A percentile compares a stretch with the other conserved stretches of the same genome.
These are phyloP conservation scores for Spondyliosoma cantharus DNA, from an alignment of 2,797 vertebrate genomes.

Conservation along the genomic window DNA sequence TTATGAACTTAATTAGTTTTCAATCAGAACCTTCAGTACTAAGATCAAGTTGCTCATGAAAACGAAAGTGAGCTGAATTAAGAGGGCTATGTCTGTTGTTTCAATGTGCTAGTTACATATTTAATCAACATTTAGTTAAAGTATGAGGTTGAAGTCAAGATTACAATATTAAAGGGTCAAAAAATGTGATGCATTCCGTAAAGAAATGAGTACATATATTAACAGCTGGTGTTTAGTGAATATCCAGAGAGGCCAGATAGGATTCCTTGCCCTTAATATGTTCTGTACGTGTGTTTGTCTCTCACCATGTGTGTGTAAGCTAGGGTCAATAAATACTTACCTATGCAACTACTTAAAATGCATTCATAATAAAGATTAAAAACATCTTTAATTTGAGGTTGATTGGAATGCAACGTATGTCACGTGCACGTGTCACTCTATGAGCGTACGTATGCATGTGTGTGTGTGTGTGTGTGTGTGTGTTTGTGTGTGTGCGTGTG, in stretches of 20 bases:
- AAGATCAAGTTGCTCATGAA: too few species aligned
- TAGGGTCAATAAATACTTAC: slow-evolving; percentile 1
- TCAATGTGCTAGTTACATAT: neutral
- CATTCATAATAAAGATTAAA: neutral
- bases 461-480: neutral
- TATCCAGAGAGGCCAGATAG: neutral
- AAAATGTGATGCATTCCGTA: neutral
- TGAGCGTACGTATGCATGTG: neutral
- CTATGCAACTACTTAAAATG: neutral
- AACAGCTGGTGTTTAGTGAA: neutral
- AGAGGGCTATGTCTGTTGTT: neutral
- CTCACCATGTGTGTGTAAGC: neutral
- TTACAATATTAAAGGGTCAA: neutral
- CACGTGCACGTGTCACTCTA: neutral
- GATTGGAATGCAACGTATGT: neutral
- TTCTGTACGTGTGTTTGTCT: too few species aligned
- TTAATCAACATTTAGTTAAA: neutral
- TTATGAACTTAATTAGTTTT: neutral
- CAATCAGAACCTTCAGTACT: neutral
- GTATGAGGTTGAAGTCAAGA: neutral
- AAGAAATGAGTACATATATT: neutral
- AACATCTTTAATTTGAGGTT: slow-evolving; percentile 7
- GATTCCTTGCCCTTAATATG: neutral
- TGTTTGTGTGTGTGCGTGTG: slow-evolving; percentile 18
- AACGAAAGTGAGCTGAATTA: too few species aligned